Evolutionary conservation across 2,888 invertebrate genomes (phyloP).

Genomic region (Ctenicera cuprea): DNA sequence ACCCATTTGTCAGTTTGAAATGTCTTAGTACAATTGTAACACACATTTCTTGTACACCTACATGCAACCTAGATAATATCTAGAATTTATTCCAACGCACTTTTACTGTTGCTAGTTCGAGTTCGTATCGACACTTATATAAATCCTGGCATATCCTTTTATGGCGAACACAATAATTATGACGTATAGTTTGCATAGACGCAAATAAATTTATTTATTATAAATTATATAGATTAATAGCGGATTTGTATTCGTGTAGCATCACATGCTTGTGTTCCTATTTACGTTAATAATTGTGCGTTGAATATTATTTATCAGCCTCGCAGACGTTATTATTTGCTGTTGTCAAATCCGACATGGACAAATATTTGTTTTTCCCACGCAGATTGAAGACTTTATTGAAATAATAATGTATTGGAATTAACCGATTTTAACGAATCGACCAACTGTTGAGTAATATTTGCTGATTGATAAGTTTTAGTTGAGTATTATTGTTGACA

Average conservation of each 20-base stretch:
- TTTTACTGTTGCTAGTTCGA: constrained; percentile 21
- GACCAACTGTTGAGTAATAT: too few relatives aligned
- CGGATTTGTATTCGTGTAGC: constrained; percentile 10
- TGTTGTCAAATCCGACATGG: constrained; percentile 8
- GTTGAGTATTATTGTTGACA: too few relatives aligned
- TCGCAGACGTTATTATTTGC: constrained; percentile 15
- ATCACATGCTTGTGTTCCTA: constrained; percentile 18
- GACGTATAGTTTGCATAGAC: constrained; percentile 1
- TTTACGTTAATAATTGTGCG: constrained; percentile 29
- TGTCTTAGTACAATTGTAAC: constrained; percentile 28
- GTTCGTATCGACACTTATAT: constrained; percentile 5
- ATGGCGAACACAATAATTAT: constrained; percentile 7
- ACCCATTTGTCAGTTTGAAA: constrained; percentile 11
- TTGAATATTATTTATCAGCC: constrained; percentile 33
- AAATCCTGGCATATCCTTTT: constrained; percentile 28
- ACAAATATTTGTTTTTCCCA: constrained; percentile 42
- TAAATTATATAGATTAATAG: constrained; percentile 32
- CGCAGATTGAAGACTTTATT: constrained; percentile 21
- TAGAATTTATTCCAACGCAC: constrained; percentile 38
- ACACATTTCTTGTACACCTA: constrained; percentile 27
- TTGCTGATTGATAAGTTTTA: too few relatives aligned
- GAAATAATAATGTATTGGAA: constrained; percentile 17
- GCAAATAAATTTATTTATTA: constrained; percentile 38
- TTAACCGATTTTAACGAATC: background rate
- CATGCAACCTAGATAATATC: constrained; percentile 42